Base-by-base conservation (phyloP, 2,113 vertebrate species). In the Tenebrosternarchus preto region DNA sequence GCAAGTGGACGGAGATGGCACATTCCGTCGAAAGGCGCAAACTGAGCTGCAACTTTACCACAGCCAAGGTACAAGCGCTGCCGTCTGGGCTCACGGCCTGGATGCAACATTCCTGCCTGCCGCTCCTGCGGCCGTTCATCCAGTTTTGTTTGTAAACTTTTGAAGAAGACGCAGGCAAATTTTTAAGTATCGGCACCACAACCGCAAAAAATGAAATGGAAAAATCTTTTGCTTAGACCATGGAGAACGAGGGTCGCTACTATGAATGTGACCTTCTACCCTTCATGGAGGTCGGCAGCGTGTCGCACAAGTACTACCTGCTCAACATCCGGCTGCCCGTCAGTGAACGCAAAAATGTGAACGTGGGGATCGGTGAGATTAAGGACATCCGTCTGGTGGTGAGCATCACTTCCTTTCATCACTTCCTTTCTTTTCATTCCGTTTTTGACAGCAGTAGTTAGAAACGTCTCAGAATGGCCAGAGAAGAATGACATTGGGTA, bases 301-400 rank as follows among this genome's bases (percentile, higher is more conserved):
- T 99, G 80, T 92, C 95, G 22, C 98, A 99, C 85, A 99, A 98
- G 73, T 98, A 94, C 88, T 99, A 99, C 81, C 96, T 99, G 39
- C 90, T 99, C 80, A 99, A 99, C 90, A 95, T 99, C 85, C 94
- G 96, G 0, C 93, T 99, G 33, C 98, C 97, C 0, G 95, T 98
- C 43, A 96, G 94, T 1, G 96, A 97, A 73, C 93, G 91, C 78
- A 96, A 96, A 88, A 95, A 94, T 80, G 85, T 98, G 66, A 99
- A 99, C 0, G 91, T 98, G 71, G 95, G 95, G 53, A 98, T 99
- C 0, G 98, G 98, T 0, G 96, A 98, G 83, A 96, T 99, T 86
- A 96, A 93, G 85, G 97, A 99, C 83, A 94, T 99, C 81, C 93
- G 89, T n/a, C 88, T 99, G 0, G 95, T 98, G 93, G 98, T 99